Evolutionary conservation across 2,113 vertebrate species (phyloP).

Genomic region (Ctenodactylus gundi): DNA sequence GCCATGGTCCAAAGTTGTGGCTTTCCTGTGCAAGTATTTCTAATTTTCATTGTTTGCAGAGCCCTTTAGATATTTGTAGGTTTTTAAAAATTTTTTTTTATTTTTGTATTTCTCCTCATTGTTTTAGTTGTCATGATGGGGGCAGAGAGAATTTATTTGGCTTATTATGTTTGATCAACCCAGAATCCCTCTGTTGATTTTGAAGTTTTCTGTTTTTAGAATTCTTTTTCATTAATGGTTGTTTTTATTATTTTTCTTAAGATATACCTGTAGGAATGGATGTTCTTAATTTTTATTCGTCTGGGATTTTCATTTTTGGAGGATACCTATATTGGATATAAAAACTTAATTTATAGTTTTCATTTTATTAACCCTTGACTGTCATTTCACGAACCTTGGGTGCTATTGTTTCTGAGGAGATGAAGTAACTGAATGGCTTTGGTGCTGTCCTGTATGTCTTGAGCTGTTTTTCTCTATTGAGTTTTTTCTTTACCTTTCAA

Average conservation of each 20-base stretch:
- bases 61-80: background rate
- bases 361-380: background rate
- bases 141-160: background rate
- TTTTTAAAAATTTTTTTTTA: too few species aligned
- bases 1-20: background rate
- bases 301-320: background rate
- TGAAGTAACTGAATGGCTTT: background rate
- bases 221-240: background rate
- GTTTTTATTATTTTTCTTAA: background rate
- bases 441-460: background rate
- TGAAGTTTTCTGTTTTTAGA: background rate
- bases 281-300: background rate
- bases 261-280: background rate
- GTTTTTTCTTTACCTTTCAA: background rate
- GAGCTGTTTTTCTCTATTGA: background rate
- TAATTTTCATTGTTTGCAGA: background rate
- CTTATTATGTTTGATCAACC: background rate
- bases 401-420: background rate
- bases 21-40: background rate
- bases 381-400: background rate
- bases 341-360: background rate
- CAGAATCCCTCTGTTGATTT: background rate
- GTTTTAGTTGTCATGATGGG: background rate
- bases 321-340: background rate
- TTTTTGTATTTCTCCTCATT: background rate